Evolutionary conservation across 2,888 invertebrate species (phyloP), one percentile per base, ranked within the genome.

Genomic region (Bedellia somnulentella): DNA sequence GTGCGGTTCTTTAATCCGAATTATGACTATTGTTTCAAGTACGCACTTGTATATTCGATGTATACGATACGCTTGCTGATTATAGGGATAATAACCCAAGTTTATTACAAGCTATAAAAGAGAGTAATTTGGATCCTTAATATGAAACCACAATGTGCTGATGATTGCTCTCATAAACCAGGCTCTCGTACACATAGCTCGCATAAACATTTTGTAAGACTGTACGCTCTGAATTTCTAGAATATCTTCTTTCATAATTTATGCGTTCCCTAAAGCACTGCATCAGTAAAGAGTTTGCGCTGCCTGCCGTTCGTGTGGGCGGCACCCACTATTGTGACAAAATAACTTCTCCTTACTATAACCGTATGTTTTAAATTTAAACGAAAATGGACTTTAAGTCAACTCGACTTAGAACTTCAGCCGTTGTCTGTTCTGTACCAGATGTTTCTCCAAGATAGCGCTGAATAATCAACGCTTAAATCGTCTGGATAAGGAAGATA

Each of bases 401-500:
- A 31, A 37, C 28, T 27, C 31, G 16, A 33, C 43, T 47, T 57
- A 52, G 55, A 42, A 44, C 45, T 41, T 34, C 39, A 54, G 52
- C 57, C 45, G 40, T 40, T 18, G 35, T 36, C 39, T 37, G 39
- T 30, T 38, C 30, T 35, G 34, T 37, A 54, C 49, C 71, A 75
- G 75, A 75, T 73, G 75, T 62, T 59, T 54, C 53, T 47, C 46
- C 42, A 47, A 50, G 71, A 73, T 73, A 71, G 57, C 61, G 61
- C 63, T 67, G 71, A 71, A 75, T 75, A 75, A 75, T 73, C 75
- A 75, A 73, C 73, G 68, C 68, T 71, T 71, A 67, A 67, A 73
- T 71, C 67, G 70, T 68, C 71, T 70, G 64, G 68, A 70, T 71
- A 70, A 66, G 71, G 68, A 73, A 71, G 71, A 75, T 73, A 71